Percentiles rank a stretch among this genome's conserved stretches.
phyloP scores from a whole-genome alignment of 2,888 invertebrate genomes.

The Chloroclystis v-ata region DNA sequence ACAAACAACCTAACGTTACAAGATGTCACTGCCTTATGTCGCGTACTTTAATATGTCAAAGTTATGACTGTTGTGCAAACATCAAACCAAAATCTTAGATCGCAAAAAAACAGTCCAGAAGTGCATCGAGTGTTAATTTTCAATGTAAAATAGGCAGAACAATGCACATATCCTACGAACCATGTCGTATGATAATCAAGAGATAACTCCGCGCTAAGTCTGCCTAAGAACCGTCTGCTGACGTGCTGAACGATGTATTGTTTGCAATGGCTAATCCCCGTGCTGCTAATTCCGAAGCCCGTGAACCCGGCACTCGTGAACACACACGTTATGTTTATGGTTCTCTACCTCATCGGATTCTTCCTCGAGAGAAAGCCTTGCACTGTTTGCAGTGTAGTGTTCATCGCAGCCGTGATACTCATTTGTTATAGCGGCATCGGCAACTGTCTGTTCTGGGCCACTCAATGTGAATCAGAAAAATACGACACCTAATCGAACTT shows the following conservation, averaged over 20 bases:
- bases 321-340: conserved; percentile 98
- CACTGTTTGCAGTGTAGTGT: conserved; percentile 97
- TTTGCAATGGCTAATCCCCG: conserved; percentile 97
- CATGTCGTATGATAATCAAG: conserved; percentile 54
- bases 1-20: too few relatives aligned
- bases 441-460: conserved; percentile 95
- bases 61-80: too few relatives aligned
- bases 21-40: too few relatives aligned
- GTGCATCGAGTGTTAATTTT: conserved; percentile 12
- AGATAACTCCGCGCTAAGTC: conserved; percentile 32
- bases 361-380: conserved; percentile 97
- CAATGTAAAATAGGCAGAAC: conserved; percentile 25
- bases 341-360: conserved; percentile 96
- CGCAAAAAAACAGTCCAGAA: neutral
- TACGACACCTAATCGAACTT: conserved; percentile 67
- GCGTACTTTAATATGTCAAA: too few relatives aligned
- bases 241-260: conserved; percentile 87
- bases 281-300: conserved; percentile 97
- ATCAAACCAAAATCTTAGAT: neutral
- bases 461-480: conserved; percentile 84
- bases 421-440: conserved; percentile 98
- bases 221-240: conserved; percentile 19
- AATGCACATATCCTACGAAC: conserved; percentile 44
- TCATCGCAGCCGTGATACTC: conserved; percentile 93
- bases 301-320: conserved; percentile 96